Base-by-base conservation (phyloP, 2,888 invertebrate species). In the Drosophila vallismaia region DNA sequence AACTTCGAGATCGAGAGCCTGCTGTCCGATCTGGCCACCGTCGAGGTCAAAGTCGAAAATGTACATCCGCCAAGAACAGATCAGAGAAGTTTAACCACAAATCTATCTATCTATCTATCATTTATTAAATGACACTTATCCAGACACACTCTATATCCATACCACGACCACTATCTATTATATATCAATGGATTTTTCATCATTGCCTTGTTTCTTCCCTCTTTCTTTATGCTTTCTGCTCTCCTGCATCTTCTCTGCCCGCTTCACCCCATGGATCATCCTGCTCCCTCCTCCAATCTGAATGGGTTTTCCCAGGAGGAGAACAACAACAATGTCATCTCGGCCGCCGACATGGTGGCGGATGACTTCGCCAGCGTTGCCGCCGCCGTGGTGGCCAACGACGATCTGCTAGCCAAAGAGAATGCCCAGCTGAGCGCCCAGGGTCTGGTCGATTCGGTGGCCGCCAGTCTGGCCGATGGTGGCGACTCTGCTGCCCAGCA, bases 1-100 rank as follows among this genome's bases (percentile, higher is more conserved):
- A 94, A 96, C 67, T 97, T 97, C 88, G 97, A 97, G 91, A 94
- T 97, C 80, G 97, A 97, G 89, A 95, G 95, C 78, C 94, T 96
- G 89, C 94, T 96, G 83, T 95, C 95, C 68, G 96, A 96, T 91
- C 93, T 96, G 86, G 95, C 95, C 50, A 93, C 93, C 75, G 93
- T 94, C 79, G 95, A 95, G 90, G 95, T 95, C 88, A 95, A 95
- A 94, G 95, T 95, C 90, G 90, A 91, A 83, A 79, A 77, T 86
- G 84, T 85, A 85, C 76, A 82, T 82, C 62, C 84, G 74, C 79
- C 80, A 76, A 78, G 58, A 76, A 70, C 53, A 75, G 49, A 70
- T 42, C 69, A 70, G 71, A 70, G 62, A 69, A 69, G 69, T 69
- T 70, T 70, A 19, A 24, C 8, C 31, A 3, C 38, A 59, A 46